Conservation (phyloP, 2,888 invertebrate species). For the Drosophila demipolita region DNA sequence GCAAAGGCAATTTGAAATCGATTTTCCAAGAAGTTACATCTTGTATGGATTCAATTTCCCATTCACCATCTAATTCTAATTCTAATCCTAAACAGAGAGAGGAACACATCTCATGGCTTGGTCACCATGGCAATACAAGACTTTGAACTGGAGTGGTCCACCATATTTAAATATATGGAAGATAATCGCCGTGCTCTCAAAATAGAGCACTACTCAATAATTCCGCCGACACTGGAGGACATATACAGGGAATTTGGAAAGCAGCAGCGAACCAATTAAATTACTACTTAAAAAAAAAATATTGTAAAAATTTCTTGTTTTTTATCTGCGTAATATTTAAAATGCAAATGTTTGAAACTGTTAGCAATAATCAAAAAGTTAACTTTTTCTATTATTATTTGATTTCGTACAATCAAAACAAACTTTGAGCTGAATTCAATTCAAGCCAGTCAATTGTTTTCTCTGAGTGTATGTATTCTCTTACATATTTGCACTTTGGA, state of each 20-base stretch:
- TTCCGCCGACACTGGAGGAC: slow-evolving; percentile 92
- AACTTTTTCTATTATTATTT: neutral
- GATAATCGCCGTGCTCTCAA: slow-evolving; percentile 86
- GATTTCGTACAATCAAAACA: neutral
- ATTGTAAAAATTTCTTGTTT: neutral
- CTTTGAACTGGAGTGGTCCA: slow-evolving; percentile 87
- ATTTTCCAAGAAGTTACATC: slow-evolving; percentile 45
- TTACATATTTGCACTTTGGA: slow-evolving; percentile 11
- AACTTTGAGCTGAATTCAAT: neutral
- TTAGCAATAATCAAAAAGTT: neutral
- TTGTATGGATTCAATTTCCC: slow-evolving; percentile 19
- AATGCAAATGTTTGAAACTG: slow-evolving; percentile 8
- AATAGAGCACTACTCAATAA: slow-evolving; percentile 91
- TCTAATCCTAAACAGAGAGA: slow-evolving; percentile 86
- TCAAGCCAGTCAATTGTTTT: too few relatives aligned
- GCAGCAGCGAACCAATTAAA: slow-evolving; percentile 69
- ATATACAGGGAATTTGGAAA: slow-evolving; percentile 89
- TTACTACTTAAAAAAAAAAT: neutral
- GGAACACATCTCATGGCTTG: slow-evolving; percentile 87
- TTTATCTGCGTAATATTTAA: slow-evolving; percentile 1
- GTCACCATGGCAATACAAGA: slow-evolving; percentile 88
- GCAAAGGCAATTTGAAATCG: slow-evolving; percentile 15
- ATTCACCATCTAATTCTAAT: neutral
- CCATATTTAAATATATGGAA: slow-evolving; percentile 89
- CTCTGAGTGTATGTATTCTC: neutral